Conservation (phyloP, 2,797 vertebrate species). For the Natrix natrix region DNA sequence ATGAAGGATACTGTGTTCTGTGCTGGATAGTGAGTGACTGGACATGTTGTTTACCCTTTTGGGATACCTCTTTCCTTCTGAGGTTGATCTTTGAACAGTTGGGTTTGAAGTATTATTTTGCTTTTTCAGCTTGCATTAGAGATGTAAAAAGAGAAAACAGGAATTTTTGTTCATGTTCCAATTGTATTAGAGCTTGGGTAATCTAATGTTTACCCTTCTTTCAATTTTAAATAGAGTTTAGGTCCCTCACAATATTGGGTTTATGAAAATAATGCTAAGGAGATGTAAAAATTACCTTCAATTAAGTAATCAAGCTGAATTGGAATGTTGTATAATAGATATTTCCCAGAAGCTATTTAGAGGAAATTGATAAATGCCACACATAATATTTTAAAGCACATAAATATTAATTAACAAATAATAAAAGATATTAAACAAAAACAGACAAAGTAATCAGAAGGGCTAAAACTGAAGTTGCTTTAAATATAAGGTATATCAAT, state of each 20-base stretch:
- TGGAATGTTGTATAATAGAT: slow-evolving; percentile 8
- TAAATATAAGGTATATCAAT: not conserved
- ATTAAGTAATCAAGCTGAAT: not conserved
- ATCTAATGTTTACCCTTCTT: not conserved
- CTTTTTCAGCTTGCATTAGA: not conserved
- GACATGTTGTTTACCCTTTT: not conserved
- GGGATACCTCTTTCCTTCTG: not conserved
- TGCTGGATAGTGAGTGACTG: not conserved
- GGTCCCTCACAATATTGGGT: not conserved
- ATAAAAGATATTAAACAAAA: not conserved
- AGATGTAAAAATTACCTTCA: not conserved
- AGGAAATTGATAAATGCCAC: not conserved
- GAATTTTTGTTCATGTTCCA: not conserved
- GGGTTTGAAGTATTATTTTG: not conserved
- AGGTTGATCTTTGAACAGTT: not conserved
- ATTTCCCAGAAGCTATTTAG: not conserved
- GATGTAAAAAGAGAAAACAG: not conserved
- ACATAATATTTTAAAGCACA: not conserved
- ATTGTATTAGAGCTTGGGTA: not conserved
- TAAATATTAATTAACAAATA: not conserved
- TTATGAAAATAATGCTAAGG: not conserved
- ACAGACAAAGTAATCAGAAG: not conserved
- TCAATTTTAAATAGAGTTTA: not conserved
- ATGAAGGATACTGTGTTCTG: not conserved
- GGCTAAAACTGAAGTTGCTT: not conserved